Conservation (phyloP, 2,888 invertebrate genomes). For the Euspilapteryx auroguttella region DNA sequence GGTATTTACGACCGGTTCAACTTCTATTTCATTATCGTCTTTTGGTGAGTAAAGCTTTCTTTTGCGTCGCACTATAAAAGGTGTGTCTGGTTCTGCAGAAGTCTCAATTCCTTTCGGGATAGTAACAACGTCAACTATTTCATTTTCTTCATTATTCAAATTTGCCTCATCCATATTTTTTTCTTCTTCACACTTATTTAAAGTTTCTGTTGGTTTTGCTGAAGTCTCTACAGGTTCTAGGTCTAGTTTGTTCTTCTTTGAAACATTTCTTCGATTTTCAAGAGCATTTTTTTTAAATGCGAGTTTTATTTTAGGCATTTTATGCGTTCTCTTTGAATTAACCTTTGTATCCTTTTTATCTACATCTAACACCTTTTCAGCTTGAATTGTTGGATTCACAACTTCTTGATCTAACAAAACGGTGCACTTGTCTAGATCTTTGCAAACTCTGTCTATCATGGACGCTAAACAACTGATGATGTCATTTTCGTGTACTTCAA, state of each 20-base stretch:
- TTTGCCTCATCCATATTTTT: too few species aligned
- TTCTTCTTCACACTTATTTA: too few species aligned
- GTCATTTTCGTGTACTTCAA: conserved; percentile 15
- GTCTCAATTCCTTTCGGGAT: too few species aligned
- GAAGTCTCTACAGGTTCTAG: too few species aligned
- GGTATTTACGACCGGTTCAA: not conserved
- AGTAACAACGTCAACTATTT: too few species aligned
- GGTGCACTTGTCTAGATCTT: conserved; percentile 21
- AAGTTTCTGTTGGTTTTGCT: too few species aligned
- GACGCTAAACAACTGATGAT: conserved; percentile 27
- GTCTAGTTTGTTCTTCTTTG: too few species aligned
- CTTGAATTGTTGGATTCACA: not conserved
- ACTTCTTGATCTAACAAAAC: conserved; percentile 14
- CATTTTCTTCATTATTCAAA: too few species aligned
- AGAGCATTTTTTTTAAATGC: not conserved
- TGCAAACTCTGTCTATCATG: conserved; percentile 30
- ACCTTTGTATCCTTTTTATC: conserved; percentile 4
- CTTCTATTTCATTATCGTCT: conserved; percentile 1
- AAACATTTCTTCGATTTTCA: too few species aligned
- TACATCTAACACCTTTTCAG: not conserved
- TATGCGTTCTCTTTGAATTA: conserved; percentile 1
- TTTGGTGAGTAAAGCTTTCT: conserved; percentile 33
- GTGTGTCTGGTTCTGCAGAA: conserved; percentile 9
- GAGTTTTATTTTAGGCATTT: not conserved
- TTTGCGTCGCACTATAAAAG: conserved; percentile 15